Evolutionary conservation across 2,797 vertebrate species (phyloP).

Genomic region (Coluber constrictor): DNA sequence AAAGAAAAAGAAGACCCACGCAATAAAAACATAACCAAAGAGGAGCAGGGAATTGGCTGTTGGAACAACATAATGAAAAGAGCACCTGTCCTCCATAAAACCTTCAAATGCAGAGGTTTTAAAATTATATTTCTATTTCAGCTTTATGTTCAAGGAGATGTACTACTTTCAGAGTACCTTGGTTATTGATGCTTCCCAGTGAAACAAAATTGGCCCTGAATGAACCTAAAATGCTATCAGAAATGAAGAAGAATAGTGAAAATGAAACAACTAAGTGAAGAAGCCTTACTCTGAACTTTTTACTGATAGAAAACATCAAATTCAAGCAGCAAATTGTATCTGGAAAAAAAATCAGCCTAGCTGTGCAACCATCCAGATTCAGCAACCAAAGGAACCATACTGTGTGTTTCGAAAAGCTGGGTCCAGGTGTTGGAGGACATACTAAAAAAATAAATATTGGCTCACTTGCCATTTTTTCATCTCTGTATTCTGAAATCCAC

Average conservation of each 20-base stretch:
- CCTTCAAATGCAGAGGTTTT: conserved; percentile 24
- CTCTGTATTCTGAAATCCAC: not conserved
- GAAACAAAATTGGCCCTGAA: conserved; percentile 26
- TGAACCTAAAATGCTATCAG: conserved; percentile 16
- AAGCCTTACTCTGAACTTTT: not conserved
- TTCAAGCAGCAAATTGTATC: not conserved
- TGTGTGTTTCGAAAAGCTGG: not conserved
- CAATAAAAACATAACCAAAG: conserved; percentile 3
- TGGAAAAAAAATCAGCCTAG: not conserved
- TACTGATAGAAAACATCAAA: conserved; percentile 9
- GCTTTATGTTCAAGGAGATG: conserved; percentile 35
- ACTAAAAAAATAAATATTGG: not conserved
- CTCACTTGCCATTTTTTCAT: not conserved
- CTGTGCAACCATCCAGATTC: not conserved
- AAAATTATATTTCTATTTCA: conserved; percentile 37
- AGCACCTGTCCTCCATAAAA: conserved; percentile 27
- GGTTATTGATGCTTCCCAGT: conserved; percentile 11
- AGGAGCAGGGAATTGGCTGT: conserved; percentile 14
- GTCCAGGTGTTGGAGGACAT: not conserved
- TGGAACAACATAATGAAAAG: conserved; percentile 30
- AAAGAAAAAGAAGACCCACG: not conserved
- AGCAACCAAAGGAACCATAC: not conserved
- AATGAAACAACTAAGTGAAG: not conserved
- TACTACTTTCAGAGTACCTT: conserved; percentile 13
- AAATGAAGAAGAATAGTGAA: conserved; percentile 7